Evolutionary conservation across 2,888 invertebrate species (phyloP), one percentile per base, ranked within the genome.

Genomic region (Torymus auratus): DNA sequence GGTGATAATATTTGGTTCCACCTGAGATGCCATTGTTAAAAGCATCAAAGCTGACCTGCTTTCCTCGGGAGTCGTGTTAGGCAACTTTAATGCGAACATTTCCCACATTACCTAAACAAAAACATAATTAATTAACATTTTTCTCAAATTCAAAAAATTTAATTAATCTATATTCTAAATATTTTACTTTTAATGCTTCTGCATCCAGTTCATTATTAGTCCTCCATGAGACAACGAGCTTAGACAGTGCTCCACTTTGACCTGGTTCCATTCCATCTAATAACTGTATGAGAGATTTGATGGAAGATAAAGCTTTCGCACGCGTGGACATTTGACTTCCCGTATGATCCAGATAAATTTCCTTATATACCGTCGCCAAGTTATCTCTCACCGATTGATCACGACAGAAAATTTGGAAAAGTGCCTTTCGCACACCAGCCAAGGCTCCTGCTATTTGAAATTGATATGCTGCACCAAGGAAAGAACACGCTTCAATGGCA

Each of bases 401-500:
- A 3, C 85, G 86, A 72, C 86, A 88, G 28, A 88, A 87, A 2
- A 88, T 86, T 85, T 90, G 89, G 41, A 87, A 86, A 15, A 90
- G 82, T 14, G 89, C 89, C 82, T 88, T 89, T 41, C 87, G 88
- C 69, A 88, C 83, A 85, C 96, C 97, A 55, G 91, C 87, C 84
- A 94, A 93, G 2, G 95, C 95, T 71, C 94, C 94, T 82, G 94
- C 93, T n/a, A 97, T 94, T 74, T 95, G 94, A 87, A 96, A 96
- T 83, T 95, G 93, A 87, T 94, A 95, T 0, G 96, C 96, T 0
- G 95, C 94, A 0, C 96, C 96, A 85, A 98, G 96, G 89, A 98
- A 97, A 80, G 96, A 95, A 41, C 98, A 95, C 0, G 98, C 96
- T 89, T 98, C 98, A 74, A 95, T 93, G 14, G 97, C 96, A 89